These are phyloP conservation scores for Brachionichthys hirsutus DNA, from an alignment of 2,113 vertebrate genomes.

Conservation along the genomic window DNA sequence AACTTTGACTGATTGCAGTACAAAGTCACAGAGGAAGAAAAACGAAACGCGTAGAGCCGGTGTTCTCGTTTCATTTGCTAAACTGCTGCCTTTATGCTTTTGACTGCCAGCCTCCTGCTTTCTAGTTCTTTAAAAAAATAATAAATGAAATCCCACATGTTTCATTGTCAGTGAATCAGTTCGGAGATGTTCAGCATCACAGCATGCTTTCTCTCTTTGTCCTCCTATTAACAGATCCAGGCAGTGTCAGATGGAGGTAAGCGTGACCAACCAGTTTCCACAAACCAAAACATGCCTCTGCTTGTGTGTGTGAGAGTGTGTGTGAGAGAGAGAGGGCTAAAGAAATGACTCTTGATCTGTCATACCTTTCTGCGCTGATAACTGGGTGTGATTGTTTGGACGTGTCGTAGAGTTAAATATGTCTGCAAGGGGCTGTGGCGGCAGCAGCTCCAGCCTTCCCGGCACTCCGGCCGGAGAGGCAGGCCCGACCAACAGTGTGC, in stretches of 20 bases:
- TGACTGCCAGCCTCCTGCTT: not conserved
- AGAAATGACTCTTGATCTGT: constrained; percentile 30
- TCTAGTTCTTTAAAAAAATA: no score
- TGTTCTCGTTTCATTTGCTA: constrained; percentile 44
- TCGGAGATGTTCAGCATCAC: not conserved
- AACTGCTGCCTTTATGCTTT: constrained; percentile 5
- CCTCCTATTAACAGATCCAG: constrained; percentile 73
- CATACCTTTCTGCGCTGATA: constrained; percentile 18
- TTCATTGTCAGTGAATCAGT: no score
- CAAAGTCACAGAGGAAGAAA: no score
- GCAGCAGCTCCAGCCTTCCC: constrained; percentile 85
- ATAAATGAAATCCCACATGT: no score
- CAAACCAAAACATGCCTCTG: no score
- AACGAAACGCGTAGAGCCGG: constrained; percentile 30
- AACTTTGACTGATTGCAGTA: constrained; percentile 34
- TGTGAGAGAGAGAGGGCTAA: no score
- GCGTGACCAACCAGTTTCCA: no score
- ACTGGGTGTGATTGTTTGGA: constrained; percentile 46
- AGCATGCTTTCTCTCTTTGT: constrained; percentile 28
- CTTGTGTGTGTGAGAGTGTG: constrained; percentile 49
- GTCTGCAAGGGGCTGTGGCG: constrained; percentile 61
- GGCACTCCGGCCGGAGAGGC: constrained; percentile 71
- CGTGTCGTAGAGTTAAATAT: constrained; percentile 75
- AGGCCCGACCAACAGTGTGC: constrained; percentile 79
- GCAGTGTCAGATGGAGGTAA: constrained; percentile 85